A percentile compares a stretch with the other conserved stretches of the same genome.
phyloP scores from a whole-genome alignment of 2,888 invertebrate genomes.

The Entomobrya proxima region DNA sequence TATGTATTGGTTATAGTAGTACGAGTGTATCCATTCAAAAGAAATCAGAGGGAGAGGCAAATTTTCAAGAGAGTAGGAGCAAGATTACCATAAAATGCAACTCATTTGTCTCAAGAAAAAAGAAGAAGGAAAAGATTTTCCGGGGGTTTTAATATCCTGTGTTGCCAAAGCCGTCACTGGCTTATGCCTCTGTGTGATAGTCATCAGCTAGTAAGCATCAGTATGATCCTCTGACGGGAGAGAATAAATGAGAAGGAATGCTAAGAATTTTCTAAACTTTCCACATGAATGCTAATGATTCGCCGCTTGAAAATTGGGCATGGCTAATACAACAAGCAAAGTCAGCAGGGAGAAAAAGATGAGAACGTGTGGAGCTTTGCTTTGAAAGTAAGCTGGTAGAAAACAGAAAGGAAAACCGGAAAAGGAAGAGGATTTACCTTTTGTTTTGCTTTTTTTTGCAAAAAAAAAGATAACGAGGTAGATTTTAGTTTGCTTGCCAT shows the following conservation, averaged over 20 bases:
- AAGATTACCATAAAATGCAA: slow-evolving; percentile 35
- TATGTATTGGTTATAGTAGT: neutral
- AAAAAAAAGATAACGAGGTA: too few species aligned
- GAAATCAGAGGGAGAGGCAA: neutral
- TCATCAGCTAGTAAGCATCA: too few species aligned
- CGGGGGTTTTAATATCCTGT: neutral
- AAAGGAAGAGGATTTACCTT: slow-evolving; percentile 1
- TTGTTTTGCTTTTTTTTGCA: neutral
- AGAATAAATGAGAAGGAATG: slow-evolving; percentile 49
- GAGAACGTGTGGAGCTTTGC: neutral
- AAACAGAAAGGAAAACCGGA: neutral
- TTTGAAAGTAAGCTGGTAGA: neutral
- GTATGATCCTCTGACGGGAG: too few species aligned
- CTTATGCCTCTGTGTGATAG: neutral
- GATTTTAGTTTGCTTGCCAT: too few species aligned
- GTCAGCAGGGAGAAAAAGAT: neutral
- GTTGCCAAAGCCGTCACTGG: too few species aligned
- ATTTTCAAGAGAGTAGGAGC: slow-evolving; percentile 31
- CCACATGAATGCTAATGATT: slow-evolving; percentile 58
- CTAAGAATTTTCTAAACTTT: slow-evolving; percentile 46
- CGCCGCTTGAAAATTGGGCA: slow-evolving; percentile 39
- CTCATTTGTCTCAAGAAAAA: slow-evolving; percentile 21
- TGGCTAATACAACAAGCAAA: neutral
- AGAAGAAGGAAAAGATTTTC: slow-evolving; percentile 11
- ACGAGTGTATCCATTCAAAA: neutral